These are phyloP conservation scores for Pachyuromys duprasi DNA, from an alignment of 2,797 vertebrate genomes.

Conservation along the genomic window DNA sequence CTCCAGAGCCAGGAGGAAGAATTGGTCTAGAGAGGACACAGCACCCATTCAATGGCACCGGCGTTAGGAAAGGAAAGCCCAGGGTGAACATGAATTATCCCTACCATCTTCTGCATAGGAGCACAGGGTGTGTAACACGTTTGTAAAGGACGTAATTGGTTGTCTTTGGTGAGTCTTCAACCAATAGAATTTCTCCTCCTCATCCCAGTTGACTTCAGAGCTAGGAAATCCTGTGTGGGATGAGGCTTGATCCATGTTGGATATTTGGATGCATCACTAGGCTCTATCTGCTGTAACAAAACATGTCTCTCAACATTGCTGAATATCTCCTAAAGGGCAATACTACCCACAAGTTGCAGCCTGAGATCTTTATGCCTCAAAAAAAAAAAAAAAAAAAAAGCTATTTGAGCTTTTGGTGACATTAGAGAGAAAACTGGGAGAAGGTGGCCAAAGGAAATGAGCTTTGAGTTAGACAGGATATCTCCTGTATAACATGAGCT, in stretches of 20 bases:
- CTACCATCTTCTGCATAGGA: not conserved
- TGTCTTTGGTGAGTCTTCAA: not conserved
- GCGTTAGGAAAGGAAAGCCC: not conserved
- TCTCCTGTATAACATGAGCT: not conserved
- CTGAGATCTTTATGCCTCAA: not conserved
- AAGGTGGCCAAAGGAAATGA: not conserved
- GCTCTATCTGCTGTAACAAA: not conserved
- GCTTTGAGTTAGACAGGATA: not conserved
- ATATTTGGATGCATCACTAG: not conserved
- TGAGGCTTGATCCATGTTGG: not conserved
- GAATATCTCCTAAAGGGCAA: not conserved
- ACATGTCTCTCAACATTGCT: not conserved
- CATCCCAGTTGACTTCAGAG: rapidly evolving
- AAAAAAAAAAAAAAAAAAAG: not conserved
- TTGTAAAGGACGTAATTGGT: not conserved
- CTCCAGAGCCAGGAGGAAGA: not conserved
- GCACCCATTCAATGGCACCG: not conserved
- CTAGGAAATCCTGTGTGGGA: not conserved
- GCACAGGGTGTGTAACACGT: not conserved
- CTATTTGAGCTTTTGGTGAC: not conserved
- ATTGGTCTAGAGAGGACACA: not conserved
- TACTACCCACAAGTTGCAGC: not conserved
- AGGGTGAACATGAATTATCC: not conserved
- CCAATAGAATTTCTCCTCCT: not conserved
- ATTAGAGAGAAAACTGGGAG: not conserved